Evolutionary conservation across 2,797 vertebrate species (phyloP), one percentile per base, ranked within the genome.

Genomic region (Channa striata): DNA sequence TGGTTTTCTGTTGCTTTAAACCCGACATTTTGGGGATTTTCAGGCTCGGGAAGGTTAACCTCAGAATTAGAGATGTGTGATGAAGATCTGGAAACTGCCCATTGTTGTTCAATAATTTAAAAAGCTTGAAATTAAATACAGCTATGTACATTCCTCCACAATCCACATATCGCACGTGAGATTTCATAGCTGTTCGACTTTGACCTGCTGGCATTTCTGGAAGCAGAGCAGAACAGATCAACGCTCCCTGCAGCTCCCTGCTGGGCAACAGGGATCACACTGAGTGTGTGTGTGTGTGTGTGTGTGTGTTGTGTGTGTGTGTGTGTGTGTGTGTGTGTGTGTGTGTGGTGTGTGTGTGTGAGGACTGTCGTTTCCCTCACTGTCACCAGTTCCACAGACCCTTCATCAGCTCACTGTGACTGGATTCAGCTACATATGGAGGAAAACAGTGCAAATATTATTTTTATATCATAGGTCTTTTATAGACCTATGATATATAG

Each of bases 191-290:
- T 21, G 42, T 74, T 77, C 1, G 13, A 57, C 30, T 77, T 81
- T 82, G 82, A 90, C 86, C 75, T 74, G 64, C 76, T 87, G 87
- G 79, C 79, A 84, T 90, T 90, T 82, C 66, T 79, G 72, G 67
- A 83, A 74, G 77, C 73, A 74, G 57, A 84, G 69, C 59, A 69
- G 76, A 83, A 75, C 80, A 80, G 77, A 85, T 83, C 80, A 73
- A 37, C 70, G 64, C 74, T 73, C 61, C 72, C 37, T 40, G 43
- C 75, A 76, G 77, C 72, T 59, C 74, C 82, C 81, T 54, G 74
- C 88, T 78, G 85, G 60, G 78, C 71, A 84, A 80, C 86, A 87
- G 59, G 79, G 57, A 78, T 84, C 88, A 87, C 86, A 78, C 89
- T 84, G 86, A 85, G 80, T 78, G 25, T 30, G 25, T 30, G 25